Base-by-base conservation (phyloP, 2,888 invertebrate species). In the Cephonodes hylas region DNA sequence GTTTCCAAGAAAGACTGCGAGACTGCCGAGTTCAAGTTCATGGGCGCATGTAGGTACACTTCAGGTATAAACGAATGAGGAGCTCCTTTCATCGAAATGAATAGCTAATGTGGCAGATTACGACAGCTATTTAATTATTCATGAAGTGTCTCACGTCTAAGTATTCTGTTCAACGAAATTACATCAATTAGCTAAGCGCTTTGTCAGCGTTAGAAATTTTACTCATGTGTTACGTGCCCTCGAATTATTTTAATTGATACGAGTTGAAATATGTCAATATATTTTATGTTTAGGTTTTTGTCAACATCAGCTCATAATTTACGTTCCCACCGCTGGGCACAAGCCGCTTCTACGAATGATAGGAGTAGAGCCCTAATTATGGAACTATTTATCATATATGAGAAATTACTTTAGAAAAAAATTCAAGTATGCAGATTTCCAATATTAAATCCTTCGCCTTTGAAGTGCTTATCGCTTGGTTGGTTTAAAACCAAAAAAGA, bases 81-180 rank as follows among this genome's bases (percentile, higher is more conserved):
- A 27, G 18, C 10, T 31, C 31, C 25, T 53, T 53, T 53, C 27
- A 31, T 31, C 38, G 23, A 58, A 38, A 57, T 38, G n/a, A 38
- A 42, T 22, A 42, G 20, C 27, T 20, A 59, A 18, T 44, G 44
- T 44, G 59, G 13, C n/a, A 27, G 20, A 44, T 42, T 45, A 59
- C 18, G 27, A 27, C 44, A 38, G 20, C 59, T 27, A 15, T 44
- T 44, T 27, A 44, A 59, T 59, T 44, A 59, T 59, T 59, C 27
- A 44, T 59, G 23, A 59, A 44, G 42, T 58, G 38, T 42, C 23
- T 38, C 38, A 27, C 56, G 22, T 23, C 22, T 42, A 5, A 34
- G 57, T 57, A 57, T 38, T 57, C 22, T 15, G 57, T 57, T 38
- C 13, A 38, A 38, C 57, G 15, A 57, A 38, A 22, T 57, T 22